A percentile compares a stretch with the other conserved stretches of the same genome.
phyloP scores from a whole-genome alignment of 2,797 vertebrate species.

The Diglossa cyanea region DNA sequence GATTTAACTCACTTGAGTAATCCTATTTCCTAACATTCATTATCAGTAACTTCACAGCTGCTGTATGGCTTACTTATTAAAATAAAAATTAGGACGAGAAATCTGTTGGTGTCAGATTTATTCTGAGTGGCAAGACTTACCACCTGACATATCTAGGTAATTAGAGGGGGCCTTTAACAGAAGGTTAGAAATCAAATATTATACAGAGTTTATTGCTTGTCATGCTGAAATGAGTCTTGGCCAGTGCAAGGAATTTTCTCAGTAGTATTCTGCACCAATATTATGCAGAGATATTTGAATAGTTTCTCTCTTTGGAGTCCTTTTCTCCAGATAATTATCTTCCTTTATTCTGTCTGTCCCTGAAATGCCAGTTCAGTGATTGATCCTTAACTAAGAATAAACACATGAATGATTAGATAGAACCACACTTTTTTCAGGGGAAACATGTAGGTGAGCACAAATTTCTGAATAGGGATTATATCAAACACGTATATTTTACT shows the following conservation, averaged over 20 bases:
- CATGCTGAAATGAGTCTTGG: neutral
- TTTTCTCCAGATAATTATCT: neutral
- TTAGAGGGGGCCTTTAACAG: neutral
- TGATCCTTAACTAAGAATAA: neutral
- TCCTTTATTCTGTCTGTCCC: neutral
- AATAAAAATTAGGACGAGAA: slow-evolving; percentile 46
- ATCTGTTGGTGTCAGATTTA: slow-evolving; percentile 52
- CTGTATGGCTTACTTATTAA: slow-evolving; percentile 44
- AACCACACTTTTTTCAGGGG: neutral
- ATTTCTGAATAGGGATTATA: neutral
- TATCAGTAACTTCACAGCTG: slow-evolving; percentile 59
- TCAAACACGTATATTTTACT: neutral
- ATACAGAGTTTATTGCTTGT: neutral
- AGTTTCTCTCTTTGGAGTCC: neutral
- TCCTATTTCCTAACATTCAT: slow-evolving; percentile 51
- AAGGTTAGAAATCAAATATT: slow-evolving; percentile 20
- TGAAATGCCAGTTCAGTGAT: neutral
- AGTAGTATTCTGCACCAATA: neutral
- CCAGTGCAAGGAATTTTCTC: neutral
- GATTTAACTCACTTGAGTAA: slow-evolving; percentile 62
- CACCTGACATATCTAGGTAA: slow-evolving; percentile 22
- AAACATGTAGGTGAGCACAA: neutral
- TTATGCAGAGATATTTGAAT: neutral
- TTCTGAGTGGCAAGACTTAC: slow-evolving; percentile 17
- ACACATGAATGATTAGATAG: neutral